These are phyloP conservation scores for Pissodes strobi DNA, from an alignment of 1,140 invertebrate genomes.

Conservation along the genomic window DNA sequence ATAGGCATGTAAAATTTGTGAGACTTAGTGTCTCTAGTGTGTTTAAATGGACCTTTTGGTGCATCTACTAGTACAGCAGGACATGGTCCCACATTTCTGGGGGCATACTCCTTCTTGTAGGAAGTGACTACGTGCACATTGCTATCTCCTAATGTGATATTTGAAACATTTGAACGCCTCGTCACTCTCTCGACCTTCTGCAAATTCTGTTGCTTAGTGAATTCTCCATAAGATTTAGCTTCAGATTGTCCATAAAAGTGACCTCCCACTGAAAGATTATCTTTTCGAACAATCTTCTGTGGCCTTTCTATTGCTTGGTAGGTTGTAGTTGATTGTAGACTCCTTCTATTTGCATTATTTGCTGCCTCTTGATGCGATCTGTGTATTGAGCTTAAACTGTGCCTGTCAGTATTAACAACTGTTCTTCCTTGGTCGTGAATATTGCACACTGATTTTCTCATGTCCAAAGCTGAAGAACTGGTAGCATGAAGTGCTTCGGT, in stretches of 20 bases:
- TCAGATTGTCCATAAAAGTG: constrained; percentile 72
- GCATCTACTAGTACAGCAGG: constrained; percentile 76
- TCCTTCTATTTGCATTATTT: constrained; percentile 47
- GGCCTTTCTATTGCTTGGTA: constrained; percentile 58
- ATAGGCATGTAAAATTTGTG: constrained; percentile 80
- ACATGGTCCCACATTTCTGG: constrained; percentile 72
- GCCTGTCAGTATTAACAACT: constrained; percentile 69
- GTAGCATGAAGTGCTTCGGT: constrained; percentile 57
- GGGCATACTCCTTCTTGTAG: constrained; percentile 77
- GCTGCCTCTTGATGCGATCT: constrained; percentile 60
- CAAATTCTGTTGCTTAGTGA: constrained; percentile 60
- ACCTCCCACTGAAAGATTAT: constrained; percentile 70
- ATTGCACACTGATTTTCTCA: constrained; percentile 78
- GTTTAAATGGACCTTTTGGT: constrained; percentile 75
- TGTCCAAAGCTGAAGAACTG: constrained; percentile 76
- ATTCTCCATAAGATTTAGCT: constrained; percentile 69
- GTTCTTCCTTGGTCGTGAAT: constrained; percentile 69
- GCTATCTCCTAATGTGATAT: constrained; percentile 72
- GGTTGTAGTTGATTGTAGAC: constrained; percentile 52
- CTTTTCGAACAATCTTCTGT: constrained; percentile 61
- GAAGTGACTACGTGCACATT: constrained; percentile 61
- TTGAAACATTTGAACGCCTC: constrained; percentile 68
- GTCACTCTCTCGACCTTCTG: constrained; percentile 61
- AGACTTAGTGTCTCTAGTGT: constrained; percentile 78
- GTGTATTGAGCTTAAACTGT: constrained; percentile 76